Evolutionary conservation across 2,888 invertebrate species (phyloP).

Genomic region (Epicampocera succincta): DNA sequence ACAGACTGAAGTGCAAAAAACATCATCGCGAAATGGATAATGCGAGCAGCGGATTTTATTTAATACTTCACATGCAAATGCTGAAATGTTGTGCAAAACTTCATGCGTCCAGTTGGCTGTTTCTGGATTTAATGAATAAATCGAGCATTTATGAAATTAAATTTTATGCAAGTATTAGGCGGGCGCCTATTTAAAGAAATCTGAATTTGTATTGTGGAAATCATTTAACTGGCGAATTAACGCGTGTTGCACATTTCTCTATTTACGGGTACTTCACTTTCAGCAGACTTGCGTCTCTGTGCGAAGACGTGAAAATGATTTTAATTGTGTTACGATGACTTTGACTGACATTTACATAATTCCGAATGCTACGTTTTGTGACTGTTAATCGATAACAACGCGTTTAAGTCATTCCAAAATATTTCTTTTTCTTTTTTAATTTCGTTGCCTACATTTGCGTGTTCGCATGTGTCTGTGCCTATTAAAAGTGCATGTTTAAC

Average conservation of each 20-base stretch:
- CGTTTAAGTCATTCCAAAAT: conserved; percentile 52
- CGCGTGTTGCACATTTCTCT: too few relatives aligned
- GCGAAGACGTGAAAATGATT: conserved; percentile 44
- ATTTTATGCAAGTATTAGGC: conserved; percentile 11
- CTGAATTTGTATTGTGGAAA: too few relatives aligned
- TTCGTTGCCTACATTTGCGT: background rate
- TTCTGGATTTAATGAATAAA: background rate
- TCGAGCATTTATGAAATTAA: background rate
- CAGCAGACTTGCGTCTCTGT: background rate
- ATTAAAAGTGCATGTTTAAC: background rate
- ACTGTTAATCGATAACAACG: conserved; percentile 56
- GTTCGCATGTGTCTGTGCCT: background rate
- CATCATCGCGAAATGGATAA: too few relatives aligned
- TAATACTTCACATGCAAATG: too few relatives aligned
- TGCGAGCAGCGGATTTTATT: too few relatives aligned
- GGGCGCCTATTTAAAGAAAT: too few relatives aligned
- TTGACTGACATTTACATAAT: conserved; percentile 59
- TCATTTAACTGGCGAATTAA: too few relatives aligned
- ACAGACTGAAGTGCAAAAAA: too few relatives aligned
- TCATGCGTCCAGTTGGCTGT: too few relatives aligned
- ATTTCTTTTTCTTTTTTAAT: background rate
- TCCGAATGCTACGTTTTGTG: conserved; percentile 40
- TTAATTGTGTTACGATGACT: conserved; percentile 59
- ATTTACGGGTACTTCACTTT: background rate
- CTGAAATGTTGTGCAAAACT: too few relatives aligned